phyloP scores from a whole-genome alignment of 2,888 invertebrate genomes.

The Drosophila colorata region DNA sequence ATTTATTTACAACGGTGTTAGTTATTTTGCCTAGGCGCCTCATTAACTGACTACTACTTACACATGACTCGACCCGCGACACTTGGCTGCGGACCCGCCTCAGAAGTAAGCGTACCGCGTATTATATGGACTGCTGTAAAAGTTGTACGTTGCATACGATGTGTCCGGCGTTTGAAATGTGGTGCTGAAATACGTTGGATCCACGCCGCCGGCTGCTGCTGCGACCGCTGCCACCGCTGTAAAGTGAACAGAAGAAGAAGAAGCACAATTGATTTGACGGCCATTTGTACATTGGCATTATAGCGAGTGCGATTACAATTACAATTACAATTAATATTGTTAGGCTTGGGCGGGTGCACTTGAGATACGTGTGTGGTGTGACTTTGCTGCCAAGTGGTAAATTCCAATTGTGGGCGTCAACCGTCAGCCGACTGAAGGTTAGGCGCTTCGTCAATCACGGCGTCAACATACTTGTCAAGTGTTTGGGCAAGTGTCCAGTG shows the following conservation, averaged over 20 bases:
- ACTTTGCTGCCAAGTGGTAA: constrained; percentile 54
- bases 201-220: constrained; percentile 58
- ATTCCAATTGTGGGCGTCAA: constrained; percentile 75
- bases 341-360: constrained; percentile 60
- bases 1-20: constrained; percentile 72
- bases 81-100: constrained; percentile 22
- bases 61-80: constrained; percentile 60
- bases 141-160: constrained; percentile 80
- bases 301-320: constrained; percentile 22
- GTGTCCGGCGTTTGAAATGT: constrained; percentile 74
- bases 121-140: constrained; percentile 78
- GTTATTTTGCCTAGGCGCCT: constrained; percentile 68
- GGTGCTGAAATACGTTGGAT: constrained; percentile 69
- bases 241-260: constrained; percentile 16
- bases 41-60: constrained; percentile 70
- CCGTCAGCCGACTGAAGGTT: constrained; percentile 66
- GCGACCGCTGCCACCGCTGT: constrained; percentile 62
- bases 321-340: constrained; percentile 38
- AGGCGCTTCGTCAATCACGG: constrained; percentile 61
- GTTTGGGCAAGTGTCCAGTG: constrained; percentile 68
- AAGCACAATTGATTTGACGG: constrained; percentile 40
- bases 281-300: constrained; percentile 39
- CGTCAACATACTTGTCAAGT: constrained; percentile 59
- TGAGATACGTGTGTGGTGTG: constrained; percentile 58
- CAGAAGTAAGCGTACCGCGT: constrained; percentile 77